Evolutionary conservation across 1,140 invertebrate genomes (phyloP), one percentile per base, ranked within the genome.

Genomic region (Antheraea pernyi): DNA sequence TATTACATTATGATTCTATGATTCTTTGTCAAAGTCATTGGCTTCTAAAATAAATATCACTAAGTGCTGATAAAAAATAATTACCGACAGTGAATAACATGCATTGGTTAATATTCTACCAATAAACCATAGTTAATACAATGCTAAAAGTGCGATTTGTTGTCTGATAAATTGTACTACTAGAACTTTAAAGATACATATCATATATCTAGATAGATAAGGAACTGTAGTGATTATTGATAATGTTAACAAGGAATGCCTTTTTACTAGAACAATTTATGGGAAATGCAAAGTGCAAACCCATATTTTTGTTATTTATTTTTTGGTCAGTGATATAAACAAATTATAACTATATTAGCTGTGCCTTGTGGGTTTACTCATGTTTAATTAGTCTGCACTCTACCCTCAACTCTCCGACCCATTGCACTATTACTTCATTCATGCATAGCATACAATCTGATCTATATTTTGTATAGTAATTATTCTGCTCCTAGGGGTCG

Each of bases 21-120:
- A n/a, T 42, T 42, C 7, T 10, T 42, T 42, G 39, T 42, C 9
- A 53, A 53, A 53, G 9, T 53, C 7, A 53, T 6, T 16, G 11
- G 13, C 13, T 13, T 16, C 16, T 0, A 10, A 42, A 53, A 30
- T 30, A 4, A 30, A 30, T 30, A 30, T 30, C 22, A 53, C 46
- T 53, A 53, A 53, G 46, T 53, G 46, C 46, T 53, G 46, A 53
- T 53, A 53, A 53, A 13, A 53, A 53, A 53, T 53, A 53, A 53
- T 53, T 53, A 53, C 5, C 16, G 16, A 0, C 46, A 53, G 16
- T 11, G 13, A 16, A 53, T 13, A 53, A 6, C 4, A n/a, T n/a
- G 9, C 10, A 7, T 11, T 16, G 16, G 46, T 13, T 53, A 53
- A 11, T 9, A 53, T 53, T 16, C 39, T 42, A 42, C 39, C 46